phyloP scores from a whole-genome alignment of 2,888 invertebrate genomes.

The Troilus luridus region DNA sequence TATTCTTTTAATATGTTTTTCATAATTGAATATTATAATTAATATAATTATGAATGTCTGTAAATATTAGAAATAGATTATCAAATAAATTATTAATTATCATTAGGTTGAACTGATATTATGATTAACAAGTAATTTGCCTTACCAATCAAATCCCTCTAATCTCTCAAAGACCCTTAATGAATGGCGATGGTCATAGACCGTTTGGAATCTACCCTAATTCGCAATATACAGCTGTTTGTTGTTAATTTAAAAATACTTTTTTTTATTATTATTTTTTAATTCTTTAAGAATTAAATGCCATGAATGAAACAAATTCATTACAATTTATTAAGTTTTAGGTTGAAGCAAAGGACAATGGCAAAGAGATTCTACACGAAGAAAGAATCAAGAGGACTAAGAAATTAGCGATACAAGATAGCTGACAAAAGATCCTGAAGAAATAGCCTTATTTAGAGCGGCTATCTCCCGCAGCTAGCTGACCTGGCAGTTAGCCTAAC shows the following conservation, averaged over 20 bases:
- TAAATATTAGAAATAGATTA: neutral
- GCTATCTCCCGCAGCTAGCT: neutral
- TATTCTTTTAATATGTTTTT: too few relatives aligned
- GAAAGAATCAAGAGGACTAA: neutral
- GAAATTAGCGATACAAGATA: neutral
- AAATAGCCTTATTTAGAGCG: neutral
- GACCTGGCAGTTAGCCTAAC: slow-evolving; percentile 10
- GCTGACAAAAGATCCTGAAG: neutral
- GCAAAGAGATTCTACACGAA: neutral
- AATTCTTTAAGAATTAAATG: too few relatives aligned
- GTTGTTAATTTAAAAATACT: too few relatives aligned
- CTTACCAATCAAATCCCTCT: neutral
- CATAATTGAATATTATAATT: too few relatives aligned
- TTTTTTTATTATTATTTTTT: too few relatives aligned
- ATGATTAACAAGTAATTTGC: neutral
- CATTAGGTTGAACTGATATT: neutral
- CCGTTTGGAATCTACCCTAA: neutral
- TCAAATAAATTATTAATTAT: neutral
- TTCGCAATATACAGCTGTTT: neutral
- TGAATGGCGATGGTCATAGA: neutral
- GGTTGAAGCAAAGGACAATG: neutral
- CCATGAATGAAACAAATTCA: too few relatives aligned
- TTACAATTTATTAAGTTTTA: too few relatives aligned
- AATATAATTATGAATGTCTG: too few relatives aligned
- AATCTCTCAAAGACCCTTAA: neutral